Base-by-base conservation (phyloP, 2,113 vertebrate species). In the Psilopsiagon aurifrons region DNA sequence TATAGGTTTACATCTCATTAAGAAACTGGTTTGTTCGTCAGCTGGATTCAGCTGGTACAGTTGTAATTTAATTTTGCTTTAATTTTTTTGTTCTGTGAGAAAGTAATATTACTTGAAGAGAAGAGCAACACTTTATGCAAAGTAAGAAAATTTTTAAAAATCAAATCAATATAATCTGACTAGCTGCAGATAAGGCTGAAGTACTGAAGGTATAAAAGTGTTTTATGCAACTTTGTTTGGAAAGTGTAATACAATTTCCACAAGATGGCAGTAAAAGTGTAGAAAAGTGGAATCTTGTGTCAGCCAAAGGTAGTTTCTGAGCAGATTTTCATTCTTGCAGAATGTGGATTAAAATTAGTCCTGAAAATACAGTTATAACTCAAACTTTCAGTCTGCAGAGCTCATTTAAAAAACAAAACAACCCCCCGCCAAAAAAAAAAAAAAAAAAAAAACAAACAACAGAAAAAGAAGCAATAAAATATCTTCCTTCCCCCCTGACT, bases 181-280 rank as follows among this genome's bases (percentile, higher is more conserved):
- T 59, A 43, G 7, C 69, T 86, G 63, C 16, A 76, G 60, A 24
- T 49, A 31, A 67, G 60, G n/a, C 35, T 66, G 2, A 54, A 75
- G 7, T 87, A 29, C n/a, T 57, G 28, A 28, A 46, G 10, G 20
- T 20, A 8, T 41, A 6, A 1, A 51, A 75, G 52, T 57, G 17
- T 15, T 31, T 64, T 22, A 5, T 37, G 9, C 31, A 33, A 1
- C 11, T 88, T 75, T 70, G 7, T 39, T 83, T 82, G 24, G 44
- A 22, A 73, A 19, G 4, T 70, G 4, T 43, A 25, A 57, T 23
- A 39, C 15, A 3, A 3, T 62, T 86, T 80, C 97, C 97, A 96
- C 95, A 67, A 94, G 96, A 51, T 92, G 97, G 97, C 96, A 97
- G 95, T 92, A 97, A 16, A 94, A 75, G 13, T 24, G 88, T 20